Evolutionary conservation across 2,797 vertebrate species (phyloP).

Genomic region (Loris lydekkerianus): DNA sequence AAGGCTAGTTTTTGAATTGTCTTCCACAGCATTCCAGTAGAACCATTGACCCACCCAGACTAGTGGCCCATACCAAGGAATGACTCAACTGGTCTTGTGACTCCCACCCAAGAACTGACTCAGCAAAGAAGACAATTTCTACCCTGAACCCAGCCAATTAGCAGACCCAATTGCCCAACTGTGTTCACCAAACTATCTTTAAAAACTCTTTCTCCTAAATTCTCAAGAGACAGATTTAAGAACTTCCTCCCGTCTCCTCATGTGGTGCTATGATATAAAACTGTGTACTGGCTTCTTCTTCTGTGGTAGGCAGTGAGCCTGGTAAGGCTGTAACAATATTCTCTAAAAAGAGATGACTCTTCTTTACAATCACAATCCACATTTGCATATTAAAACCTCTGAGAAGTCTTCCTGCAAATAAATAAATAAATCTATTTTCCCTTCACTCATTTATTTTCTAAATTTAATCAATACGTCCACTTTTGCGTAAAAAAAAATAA

Average conservation of each 20-base stretch:
- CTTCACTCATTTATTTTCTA: background rate
- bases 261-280: background rate
- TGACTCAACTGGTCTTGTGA: background rate
- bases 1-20: background rate
- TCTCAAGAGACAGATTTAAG: background rate
- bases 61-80: background rate
- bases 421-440: background rate
- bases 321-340: background rate
- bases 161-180: background rate
- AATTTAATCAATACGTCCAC: background rate
- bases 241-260: background rate
- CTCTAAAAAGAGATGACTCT: background rate
- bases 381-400: background rate
- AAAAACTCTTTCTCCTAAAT: background rate
- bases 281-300: background rate
- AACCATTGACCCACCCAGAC: background rate
- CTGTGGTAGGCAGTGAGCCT: background rate
- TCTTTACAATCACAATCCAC: background rate
- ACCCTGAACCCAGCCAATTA: background rate
- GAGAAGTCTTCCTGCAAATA: background rate
- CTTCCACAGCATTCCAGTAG: background rate
- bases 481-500: background rate
- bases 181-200: background rate
- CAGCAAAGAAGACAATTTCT: background rate
- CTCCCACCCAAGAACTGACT: background rate